Conservation (phyloP, 2,888 invertebrate genomes). For the Drosophila eohydei region DNA sequence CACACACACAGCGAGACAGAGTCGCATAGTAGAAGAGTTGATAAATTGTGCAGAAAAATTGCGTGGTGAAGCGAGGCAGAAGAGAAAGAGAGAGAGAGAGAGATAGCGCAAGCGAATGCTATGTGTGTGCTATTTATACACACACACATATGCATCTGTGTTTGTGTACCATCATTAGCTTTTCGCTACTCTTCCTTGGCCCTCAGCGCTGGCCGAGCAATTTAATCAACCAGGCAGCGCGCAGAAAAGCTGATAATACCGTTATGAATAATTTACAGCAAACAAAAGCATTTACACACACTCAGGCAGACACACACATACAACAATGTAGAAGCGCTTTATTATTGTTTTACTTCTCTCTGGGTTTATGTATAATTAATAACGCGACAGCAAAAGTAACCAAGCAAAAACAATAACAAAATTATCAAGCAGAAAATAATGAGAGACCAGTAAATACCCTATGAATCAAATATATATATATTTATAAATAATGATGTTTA, state of each 20-base stretch:
- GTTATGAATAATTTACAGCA: conserved; percentile 76
- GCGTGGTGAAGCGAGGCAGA: conserved; percentile 9
- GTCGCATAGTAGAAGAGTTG: conserved; percentile 42
- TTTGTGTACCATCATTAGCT: conserved; percentile 60
- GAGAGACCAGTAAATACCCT: conserved; percentile 1
- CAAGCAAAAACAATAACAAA: conserved; percentile 23
- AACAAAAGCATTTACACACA: conserved; percentile 35
- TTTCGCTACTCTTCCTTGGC: conserved; percentile 28
- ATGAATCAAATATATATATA: neutral
- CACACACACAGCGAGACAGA: conserved; percentile 13
- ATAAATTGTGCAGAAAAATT: conserved; percentile 65
- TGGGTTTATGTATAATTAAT: conserved; percentile 72
- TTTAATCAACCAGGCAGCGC: conserved; percentile 73
- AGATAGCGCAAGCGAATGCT: neutral
- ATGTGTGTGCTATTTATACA: conserved; percentile 1
- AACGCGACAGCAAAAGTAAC: conserved; percentile 29
- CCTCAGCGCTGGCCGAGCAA: conserved; percentile 47
- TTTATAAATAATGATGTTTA: neutral
- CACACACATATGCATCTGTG: neutral
- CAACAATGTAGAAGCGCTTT: conserved; percentile 30
- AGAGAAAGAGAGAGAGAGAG: neutral
- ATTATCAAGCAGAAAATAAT: neutral
- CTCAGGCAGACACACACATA: conserved; percentile 6
- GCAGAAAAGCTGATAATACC: conserved; percentile 75
- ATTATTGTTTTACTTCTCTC: conserved; percentile 45